phyloP scores from a whole-genome alignment of 2,797 vertebrate genomes.

The Chelonia mydas region DNA sequence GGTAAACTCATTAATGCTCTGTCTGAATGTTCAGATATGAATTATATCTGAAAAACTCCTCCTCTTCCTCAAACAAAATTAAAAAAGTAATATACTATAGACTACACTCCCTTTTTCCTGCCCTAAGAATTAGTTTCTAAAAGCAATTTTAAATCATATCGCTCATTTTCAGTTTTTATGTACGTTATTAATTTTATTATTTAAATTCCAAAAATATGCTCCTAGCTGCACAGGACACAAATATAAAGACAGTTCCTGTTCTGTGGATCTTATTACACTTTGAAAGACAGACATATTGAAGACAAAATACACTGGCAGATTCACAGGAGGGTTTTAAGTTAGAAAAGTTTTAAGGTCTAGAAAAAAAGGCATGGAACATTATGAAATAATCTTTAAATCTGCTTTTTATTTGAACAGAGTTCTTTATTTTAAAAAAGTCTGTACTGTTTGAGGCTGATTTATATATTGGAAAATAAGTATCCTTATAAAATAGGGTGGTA shows the following conservation, averaged over 20 bases:
- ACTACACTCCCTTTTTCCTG: not conserved
- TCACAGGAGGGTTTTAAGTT: not conserved
- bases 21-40: not conserved
- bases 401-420: not conserved
- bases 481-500: constrained; percentile 52
- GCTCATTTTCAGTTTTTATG: not conserved
- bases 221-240: not conserved
- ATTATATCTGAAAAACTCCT: not conserved
- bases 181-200: not conserved
- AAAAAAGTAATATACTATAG: not conserved
- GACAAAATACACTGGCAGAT: constrained; percentile 10
- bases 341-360: constrained; percentile 11
- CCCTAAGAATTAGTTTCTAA: not conserved
- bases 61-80: not conserved
- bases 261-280: not conserved
- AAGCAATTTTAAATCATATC: not conserved
- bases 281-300: not conserved
- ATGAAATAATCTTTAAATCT: not conserved
- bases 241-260: not conserved
- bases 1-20: not conserved
- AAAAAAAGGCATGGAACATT: not conserved
- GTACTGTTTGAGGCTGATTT: constrained; percentile 54
- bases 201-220: not conserved
- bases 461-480: constrained; percentile 59
- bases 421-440: constrained; percentile 47